Percentiles rank a stretch among this genome's conserved stretches.
Conservation (phyloP, 2,888 invertebrate species). For the Campoplex capitator region DNA sequence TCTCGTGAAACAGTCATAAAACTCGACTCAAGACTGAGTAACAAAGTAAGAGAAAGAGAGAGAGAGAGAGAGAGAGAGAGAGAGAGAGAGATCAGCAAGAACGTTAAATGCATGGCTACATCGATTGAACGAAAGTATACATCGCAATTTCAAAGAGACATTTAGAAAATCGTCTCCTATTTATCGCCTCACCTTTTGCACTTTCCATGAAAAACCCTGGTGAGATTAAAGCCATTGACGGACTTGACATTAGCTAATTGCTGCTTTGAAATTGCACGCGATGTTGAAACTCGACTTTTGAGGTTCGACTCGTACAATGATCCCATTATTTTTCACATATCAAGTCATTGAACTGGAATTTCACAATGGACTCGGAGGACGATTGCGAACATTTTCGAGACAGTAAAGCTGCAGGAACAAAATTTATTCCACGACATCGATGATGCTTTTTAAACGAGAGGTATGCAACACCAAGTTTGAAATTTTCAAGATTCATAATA, state of each 20-base stretch:
- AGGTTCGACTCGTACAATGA: not conserved
- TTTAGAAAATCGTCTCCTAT: not conserved
- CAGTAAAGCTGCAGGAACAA: too few relatives aligned
- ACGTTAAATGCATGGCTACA: constrained; percentile 26
- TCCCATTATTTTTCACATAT: not conserved
- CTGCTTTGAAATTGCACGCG: not conserved
- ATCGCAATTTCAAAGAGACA: constrained; percentile 22
- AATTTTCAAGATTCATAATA: not conserved
- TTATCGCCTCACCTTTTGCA: not conserved
- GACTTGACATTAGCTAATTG: not conserved
- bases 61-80: constrained; percentile 15
- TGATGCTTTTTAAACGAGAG: not conserved
- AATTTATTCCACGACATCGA: not conserved
- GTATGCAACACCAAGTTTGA: not conserved
- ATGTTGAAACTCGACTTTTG: not conserved
- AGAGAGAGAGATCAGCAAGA: constrained; percentile 29
- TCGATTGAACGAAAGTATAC: constrained; percentile 23
- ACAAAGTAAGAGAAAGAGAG: constrained; percentile 15
- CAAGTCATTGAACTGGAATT: not conserved
- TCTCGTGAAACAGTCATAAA: constrained; percentile 62
- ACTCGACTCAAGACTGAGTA: constrained; percentile 32
- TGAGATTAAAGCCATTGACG: not conserved
- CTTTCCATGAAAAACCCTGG: not conserved
- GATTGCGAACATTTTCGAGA: not conserved
- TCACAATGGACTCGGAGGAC: not conserved